Evolutionary conservation across 2,888 invertebrate species (phyloP), one percentile per base, ranked within the genome.

Genomic region (Mechanitis messenoides): DNA sequence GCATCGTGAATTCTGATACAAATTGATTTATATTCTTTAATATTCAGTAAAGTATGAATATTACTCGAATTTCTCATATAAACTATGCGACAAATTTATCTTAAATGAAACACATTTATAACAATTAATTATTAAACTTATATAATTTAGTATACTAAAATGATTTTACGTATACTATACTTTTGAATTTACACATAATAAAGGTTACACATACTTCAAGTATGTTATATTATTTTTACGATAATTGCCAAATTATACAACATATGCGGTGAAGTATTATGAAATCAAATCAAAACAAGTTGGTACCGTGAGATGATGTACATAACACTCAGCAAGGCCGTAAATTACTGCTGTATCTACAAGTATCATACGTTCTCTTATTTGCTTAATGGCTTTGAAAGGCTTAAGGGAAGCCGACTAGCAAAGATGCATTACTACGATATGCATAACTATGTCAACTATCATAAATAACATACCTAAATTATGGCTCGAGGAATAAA

Each of bases 381-480:
- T 62, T 62, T 62, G 61, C 59, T 58, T 66, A 63, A 63, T 63
- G 55, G 59, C 59, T 60, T 56, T 57, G 65, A 59, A 63, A 63
- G 63, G 66, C 63, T 66, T 66, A 64, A 61, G 63, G 58, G 66
- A 56, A 61, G 66, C 59, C 59, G 66, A 60, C 63, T 58, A 64
- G 64, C 61, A 61, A 66, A 64, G 66, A 66, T 61, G 64, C 67
- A 66, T 63, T 62, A 60, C 61, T 53, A 56, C 45, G 63, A 63
- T 66, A 66, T 58, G 59, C 62, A 60, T 56, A 47, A 59, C 63
- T 68, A 56, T 59, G 63, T 65, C 61, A 66, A 65, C 65, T 60
- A 46, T 60, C 68, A 67, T 69, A 68, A 69, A 69, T 67, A 63
- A 69, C 64, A 61, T 56, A 58, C 61, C 65, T 68, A 68, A 69